Evolutionary conservation across 37 sponge, comb jelly and placozoan species (phyloP), one percentile per base, ranked within the genome.

Genomic region (Petrosia ficiformis): DNA sequence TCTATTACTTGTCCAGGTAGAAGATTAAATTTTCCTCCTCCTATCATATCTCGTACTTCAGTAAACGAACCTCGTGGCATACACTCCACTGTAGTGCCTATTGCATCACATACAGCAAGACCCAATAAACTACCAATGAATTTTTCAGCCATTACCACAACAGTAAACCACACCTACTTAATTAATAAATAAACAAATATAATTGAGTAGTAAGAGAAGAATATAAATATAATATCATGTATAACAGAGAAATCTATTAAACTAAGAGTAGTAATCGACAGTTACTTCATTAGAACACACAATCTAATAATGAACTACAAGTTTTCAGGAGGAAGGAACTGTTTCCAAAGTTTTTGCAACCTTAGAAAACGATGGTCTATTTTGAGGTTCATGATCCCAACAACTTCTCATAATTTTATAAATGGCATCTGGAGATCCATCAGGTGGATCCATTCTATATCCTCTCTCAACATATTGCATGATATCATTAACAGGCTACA

Each of bases 371-470:
- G 80, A 72, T 1, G 95, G 99, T 41, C 99, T 67, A 16, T 71
- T 69, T 16, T 59, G 76, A 19, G 89, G 88, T 32, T 90, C 84
- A 34, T 67, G 70, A 19, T 81, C 22, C 99, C 99, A 98, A 74
- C 96, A 95, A 0, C 76, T 68, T 34, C 48, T 71, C 99, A 98
- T 98, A 35, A 98, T 77, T 3, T 33, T 24, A 60, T 95, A 98
- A 37, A 95, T 80, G 37, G 39, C 59, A 35, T 75, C 80, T 24
- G 99, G 95, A 58, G 96, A 98, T 29, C 80, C 84, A 10, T 98
- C 96, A 1, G 99, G 99, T 0, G 77, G 43, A 21, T 98, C 95
- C 93, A 95, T 95, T 54, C 99, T 66, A 40, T 95, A 89, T 24
- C 99, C 99, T n/a, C 44, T 63, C 58, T 95, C 86, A 4, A 98